Base-by-base conservation (phyloP, 2,113 vertebrate species). In the Pituophis catenifer region DNA sequence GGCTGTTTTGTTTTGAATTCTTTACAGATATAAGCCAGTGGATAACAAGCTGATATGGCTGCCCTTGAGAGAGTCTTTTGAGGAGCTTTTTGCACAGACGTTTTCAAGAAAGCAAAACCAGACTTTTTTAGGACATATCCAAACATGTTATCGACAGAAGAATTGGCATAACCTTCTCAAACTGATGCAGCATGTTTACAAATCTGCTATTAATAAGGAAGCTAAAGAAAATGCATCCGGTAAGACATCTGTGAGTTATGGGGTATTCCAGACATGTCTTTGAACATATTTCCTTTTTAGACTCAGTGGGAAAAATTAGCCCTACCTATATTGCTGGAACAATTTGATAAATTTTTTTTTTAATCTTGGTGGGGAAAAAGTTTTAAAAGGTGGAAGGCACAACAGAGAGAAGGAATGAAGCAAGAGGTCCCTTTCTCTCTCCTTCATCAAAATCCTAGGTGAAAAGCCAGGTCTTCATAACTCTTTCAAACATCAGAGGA, bases 51-150 rank as follows among this genome's bases (percentile, higher is more conserved):
- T 99, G 94, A 98, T 99, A 94, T 97, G 99, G 97, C 96, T 99
- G 44, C 99, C 99, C 10, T 96, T 99, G 70, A 98, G 99, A 2
- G 99, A 99, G 92, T 98, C 98, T 33, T 99, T 99, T 94, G 99
- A 99, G 94, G 99, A 99, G 57, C 98, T 99, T 38, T 99, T 99
- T 97, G 98, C 98, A 50, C 99, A 99, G 97, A 99, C 99, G 0
- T 99, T 99, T 97, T 99, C 99, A 0, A 98, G 98, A 94, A 99
- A 99, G 96, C 99, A 99, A 96, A 99, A 99, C 95, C 98, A 98
- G 75, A 99, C 98, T 0, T 99, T 99, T 94, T 96, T 99, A 96
- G 99, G 99, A 19, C 99, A 99, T 10, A 98, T 99, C 94, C 99
- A 99, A 97, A 99, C 99, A 81, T 99, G 99, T 97, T 99, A 99